Evolutionary conservation across 2,113 vertebrate genomes (phyloP).

Genomic region (Phalacrocorax carbo): DNA sequence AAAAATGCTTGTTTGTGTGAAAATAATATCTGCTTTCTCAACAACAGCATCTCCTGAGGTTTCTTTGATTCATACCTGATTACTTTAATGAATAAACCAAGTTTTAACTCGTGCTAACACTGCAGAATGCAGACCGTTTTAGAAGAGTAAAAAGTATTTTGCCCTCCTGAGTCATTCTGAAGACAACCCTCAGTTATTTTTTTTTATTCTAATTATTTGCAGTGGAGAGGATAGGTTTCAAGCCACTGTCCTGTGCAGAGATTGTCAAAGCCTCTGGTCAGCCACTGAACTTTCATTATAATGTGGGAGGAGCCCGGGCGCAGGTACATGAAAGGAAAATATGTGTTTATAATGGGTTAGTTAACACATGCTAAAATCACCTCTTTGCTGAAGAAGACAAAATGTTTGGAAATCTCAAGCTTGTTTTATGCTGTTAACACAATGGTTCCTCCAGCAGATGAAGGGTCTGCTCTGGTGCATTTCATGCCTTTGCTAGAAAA

Average conservation of each 20-base stretch:
- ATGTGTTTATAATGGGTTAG: background rate
- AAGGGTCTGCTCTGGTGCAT: background rate
- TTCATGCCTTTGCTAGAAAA: background rate
- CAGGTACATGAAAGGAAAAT: background rate
- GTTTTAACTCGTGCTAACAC: background rate
- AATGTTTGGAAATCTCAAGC: background rate
- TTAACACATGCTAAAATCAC: background rate
- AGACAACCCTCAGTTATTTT: background rate
- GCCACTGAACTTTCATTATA: background rate
- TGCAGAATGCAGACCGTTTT: background rate
- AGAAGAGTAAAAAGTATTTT: background rate
- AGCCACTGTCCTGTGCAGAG: background rate
- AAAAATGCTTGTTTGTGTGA: constrained; percentile 45
- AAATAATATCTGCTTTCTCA: constrained; percentile 40
- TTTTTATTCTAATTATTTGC: background rate
- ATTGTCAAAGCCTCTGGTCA: background rate
- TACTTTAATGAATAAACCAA: constrained; percentile 30
- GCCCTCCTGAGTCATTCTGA: background rate
- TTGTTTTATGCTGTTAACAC: background rate
- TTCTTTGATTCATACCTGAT: constrained; percentile 43
- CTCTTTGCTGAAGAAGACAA: background rate
- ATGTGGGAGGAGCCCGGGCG: background rate
- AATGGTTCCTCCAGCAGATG: background rate
- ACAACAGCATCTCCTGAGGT: constrained; percentile 19
- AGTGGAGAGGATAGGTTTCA: background rate